phyloP scores from a whole-genome alignment of 2,797 vertebrate species.

The Scleropages formosus region DNA sequence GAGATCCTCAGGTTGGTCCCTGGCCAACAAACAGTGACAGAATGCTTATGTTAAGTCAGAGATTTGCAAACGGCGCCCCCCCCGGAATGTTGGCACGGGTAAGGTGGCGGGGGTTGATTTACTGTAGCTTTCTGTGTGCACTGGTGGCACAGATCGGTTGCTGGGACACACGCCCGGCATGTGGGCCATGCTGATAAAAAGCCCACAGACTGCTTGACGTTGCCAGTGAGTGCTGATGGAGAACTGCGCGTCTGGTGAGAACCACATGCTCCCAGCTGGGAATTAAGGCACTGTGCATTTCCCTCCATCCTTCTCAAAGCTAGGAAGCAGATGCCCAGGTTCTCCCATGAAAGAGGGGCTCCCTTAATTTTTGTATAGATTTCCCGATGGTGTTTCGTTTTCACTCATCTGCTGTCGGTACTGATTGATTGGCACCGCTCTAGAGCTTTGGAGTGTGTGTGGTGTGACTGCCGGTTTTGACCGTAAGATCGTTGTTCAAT shows the following conservation, averaged over 20 bases:
- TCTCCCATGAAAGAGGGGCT: too few species aligned
- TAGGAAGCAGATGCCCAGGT: too few species aligned
- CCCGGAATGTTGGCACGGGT: neutral
- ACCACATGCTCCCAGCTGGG: too few species aligned
- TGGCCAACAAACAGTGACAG: neutral
- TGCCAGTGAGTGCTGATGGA: constrained; percentile 32
- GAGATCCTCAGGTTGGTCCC: neutral
- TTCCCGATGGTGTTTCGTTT: too few species aligned
- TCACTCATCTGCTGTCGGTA: too few species aligned
- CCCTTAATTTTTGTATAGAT: too few species aligned
- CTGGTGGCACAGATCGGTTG: constrained; percentile 30
- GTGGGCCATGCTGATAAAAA: constrained; percentile 46
- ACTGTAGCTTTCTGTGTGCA: neutral
- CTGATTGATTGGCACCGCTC: too few species aligned
- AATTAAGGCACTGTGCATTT: too few species aligned
- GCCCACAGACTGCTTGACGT: neutral
- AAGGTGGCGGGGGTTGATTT: neutral
- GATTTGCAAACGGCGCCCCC: neutral
- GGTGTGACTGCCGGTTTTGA: too few species aligned
- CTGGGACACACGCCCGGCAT: constrained; percentile 39
- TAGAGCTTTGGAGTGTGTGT: too few species aligned
- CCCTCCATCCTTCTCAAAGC: too few species aligned
- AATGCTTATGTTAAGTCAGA: neutral
- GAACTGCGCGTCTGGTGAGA: neutral
- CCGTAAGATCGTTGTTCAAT: too few species aligned